Evolutionary conservation across 2,113 vertebrate species (phyloP).

Genomic region (Pygoscelis antarcticus): DNA sequence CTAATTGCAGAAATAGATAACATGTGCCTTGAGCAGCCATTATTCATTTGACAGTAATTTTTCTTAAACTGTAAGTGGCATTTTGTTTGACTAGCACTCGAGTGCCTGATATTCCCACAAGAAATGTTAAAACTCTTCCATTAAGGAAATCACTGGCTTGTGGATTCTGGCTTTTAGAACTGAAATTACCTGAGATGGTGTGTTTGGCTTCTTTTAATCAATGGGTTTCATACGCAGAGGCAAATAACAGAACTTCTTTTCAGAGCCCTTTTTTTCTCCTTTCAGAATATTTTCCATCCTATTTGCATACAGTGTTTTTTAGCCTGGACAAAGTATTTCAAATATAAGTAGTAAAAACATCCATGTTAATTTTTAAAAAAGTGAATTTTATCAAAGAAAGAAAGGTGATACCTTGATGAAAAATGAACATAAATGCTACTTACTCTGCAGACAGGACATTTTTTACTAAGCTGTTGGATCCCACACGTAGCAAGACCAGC

Average conservation of each 20-base stretch:
- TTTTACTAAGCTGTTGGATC: background rate
- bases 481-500: background rate
- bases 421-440: background rate
- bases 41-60: slow-evolving; percentile 64
- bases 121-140: slow-evolving; percentile 19
- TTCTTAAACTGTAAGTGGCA: slow-evolving; percentile 50
- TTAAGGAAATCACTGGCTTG: slow-evolving; percentile 26
- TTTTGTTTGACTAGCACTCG: slow-evolving; percentile 4
- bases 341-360: fast-evolving
- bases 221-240: background rate
- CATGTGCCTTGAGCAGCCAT: slow-evolving; percentile 40
- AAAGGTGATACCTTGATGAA: background rate
- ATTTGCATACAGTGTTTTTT: background rate
- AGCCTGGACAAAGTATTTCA: background rate
- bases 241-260: background rate
- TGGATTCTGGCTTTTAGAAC: background rate
- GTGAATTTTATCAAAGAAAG: background rate
- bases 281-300: background rate
- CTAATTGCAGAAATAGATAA: slow-evolving; percentile 72
- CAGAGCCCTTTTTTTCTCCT: background rate
- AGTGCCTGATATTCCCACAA: slow-evolving; percentile 24
- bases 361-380: background rate
- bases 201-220: slow-evolving; percentile 20
- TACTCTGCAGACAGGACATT: background rate
- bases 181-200: background rate